Base-by-base conservation (phyloP, 2,888 invertebrate genomes). In the Lissonota sp. region DNA sequence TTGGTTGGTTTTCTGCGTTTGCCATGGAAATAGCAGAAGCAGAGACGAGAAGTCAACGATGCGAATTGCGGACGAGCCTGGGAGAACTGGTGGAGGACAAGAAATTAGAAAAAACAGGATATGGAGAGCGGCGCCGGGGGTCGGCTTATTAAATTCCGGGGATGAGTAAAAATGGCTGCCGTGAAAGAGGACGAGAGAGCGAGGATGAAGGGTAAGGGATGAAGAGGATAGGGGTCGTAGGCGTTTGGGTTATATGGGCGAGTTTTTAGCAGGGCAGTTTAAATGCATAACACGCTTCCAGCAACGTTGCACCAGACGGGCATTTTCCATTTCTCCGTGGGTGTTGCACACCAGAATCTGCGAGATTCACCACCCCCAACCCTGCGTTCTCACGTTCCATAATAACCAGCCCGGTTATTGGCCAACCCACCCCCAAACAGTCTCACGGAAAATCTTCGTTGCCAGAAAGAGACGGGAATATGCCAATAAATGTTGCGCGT, bases 211-310 rank as follows among this genome's bases (percentile, higher is more conserved):
- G 8, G 63, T 46, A 26, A 26, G 44, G 57, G 64, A 37, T 64
- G 58, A 64, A 58, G 67, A 42, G 62, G 26, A 14, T 42, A 63
- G 67, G 60, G 66, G 57, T n/a, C 14, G 53, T 53, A 60, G 69
- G 51, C 60, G 64, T 73, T 79, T 70, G 46, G 72, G 71, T 74
- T 58, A 46, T 55, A 80, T 44, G 26, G 82, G 74, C 58, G 83
- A 84, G 84, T 86, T 89, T 87, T 86, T 84, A 87, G 86, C 84
- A 83, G 76, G 79, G 80, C 84, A 87, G 87, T 90, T 90, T 90
- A 90, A 90, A 90, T 90, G 89, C 89, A 90, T 89, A 88, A 88
- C 83, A 85, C 85, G 84, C 82, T 76, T 84, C 75, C 74, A 76
- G 71, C 78, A 78, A 74, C 69, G 82, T 82, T 75, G 74, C 64